Percentiles rank a stretch among this genome's conserved stretches.
These are phyloP conservation scores for Phenacoccus solenopsis DNA, from an alignment of 1,140 invertebrate genomes.

Conservation along the genomic window DNA sequence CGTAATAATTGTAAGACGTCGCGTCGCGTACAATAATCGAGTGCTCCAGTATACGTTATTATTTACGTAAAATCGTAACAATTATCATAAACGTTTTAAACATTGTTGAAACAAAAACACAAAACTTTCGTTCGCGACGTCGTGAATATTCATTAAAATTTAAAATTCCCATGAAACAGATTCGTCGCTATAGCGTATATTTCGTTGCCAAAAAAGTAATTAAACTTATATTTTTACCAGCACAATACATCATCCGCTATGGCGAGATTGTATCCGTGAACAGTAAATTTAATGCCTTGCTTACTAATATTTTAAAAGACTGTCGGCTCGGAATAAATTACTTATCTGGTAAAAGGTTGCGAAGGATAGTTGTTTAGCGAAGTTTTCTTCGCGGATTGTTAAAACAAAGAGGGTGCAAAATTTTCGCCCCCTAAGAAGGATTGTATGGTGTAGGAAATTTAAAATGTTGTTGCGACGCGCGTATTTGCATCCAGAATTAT, in stretches of 20 bases:
- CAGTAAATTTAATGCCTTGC: neutral
- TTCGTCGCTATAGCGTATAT: neutral
- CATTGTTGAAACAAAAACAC: neutral
- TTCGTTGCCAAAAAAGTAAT: neutral
- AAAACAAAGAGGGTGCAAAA: neutral
- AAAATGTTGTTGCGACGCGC: neutral
- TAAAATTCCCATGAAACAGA: neutral
- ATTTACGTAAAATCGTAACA: too few relatives aligned
- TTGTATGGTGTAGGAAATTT: neutral
- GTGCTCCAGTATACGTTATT: too few relatives aligned
- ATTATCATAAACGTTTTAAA: too few relatives aligned
- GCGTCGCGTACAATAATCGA: too few relatives aligned
- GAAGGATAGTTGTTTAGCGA: neutral
- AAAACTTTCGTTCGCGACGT: neutral
- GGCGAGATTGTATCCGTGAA: neutral
- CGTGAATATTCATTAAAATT: neutral
- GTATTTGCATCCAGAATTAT: neutral
- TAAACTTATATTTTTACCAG: neutral
- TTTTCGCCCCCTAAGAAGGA: neutral
- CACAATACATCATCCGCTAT: neutral
- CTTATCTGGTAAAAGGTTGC: neutral
- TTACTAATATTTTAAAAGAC: neutral
- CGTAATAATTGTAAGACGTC: too few relatives aligned
- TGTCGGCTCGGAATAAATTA: neutral
- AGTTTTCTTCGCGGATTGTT: neutral